Percentiles rank a stretch among this genome's conserved stretches.
Conservation (phyloP, 2,113 vertebrate species). For the Bubalus kerabau region DNA sequence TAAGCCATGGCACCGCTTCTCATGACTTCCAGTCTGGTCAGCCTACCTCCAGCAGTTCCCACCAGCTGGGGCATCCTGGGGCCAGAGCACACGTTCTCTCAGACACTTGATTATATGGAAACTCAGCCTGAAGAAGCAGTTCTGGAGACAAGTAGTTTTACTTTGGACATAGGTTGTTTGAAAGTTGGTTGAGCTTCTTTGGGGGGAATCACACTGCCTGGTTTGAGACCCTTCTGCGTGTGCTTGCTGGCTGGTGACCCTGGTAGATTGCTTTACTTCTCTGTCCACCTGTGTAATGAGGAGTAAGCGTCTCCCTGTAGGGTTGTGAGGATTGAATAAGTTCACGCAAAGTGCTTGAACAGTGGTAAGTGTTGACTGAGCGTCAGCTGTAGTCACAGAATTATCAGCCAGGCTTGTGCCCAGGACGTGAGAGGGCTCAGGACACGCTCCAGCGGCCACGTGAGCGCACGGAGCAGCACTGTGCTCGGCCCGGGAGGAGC, state of each 20-base stretch:
- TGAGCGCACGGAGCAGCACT: accelerated
- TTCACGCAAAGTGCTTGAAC: background rate
- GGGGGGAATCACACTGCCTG: background rate
- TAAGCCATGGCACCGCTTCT: accelerated
- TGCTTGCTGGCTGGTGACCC: background rate
- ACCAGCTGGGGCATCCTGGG: accelerated
- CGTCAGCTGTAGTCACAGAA: background rate
- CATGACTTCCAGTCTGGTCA: accelerated
- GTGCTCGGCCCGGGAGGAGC: background rate
- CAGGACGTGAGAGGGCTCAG: accelerated
- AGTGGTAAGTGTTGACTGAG: background rate
- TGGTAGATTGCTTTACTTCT: background rate
- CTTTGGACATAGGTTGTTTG: background rate
- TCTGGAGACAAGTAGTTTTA: background rate
- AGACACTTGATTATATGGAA: background rate
- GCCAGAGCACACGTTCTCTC: background rate
- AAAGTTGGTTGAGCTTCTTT: background rate
- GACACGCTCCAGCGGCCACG: accelerated
- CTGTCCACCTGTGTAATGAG: background rate
- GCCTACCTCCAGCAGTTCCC: background rate
- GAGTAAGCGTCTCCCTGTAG: accelerated
- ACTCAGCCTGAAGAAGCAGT: background rate
- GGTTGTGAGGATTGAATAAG: background rate
- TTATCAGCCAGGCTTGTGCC: accelerated
- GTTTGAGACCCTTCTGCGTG: background rate